Conservation (phyloP, 2,113 vertebrate genomes). For the Oncorhynchus tshawytscha region DNA sequence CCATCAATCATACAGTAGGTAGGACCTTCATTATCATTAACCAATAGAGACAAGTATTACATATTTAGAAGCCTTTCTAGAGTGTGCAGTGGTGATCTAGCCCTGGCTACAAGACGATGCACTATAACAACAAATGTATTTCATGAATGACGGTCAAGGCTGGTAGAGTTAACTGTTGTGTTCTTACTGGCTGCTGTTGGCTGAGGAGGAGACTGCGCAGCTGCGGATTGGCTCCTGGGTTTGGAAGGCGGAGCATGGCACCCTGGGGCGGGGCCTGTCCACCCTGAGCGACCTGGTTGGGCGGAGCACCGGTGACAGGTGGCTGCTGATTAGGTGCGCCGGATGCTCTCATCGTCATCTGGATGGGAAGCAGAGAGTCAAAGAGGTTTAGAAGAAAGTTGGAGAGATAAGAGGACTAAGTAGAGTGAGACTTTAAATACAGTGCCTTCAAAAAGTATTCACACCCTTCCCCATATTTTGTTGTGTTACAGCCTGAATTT, state of each 20-base stretch:
- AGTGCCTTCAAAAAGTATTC: too few species aligned
- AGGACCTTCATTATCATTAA: not conserved
- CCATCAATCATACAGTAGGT: too few species aligned
- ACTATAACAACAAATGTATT: not conserved
- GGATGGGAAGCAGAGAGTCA: conserved; percentile 5
- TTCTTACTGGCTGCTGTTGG: conserved; percentile 85
- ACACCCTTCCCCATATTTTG: too few species aligned
- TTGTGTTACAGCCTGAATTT: too few species aligned
- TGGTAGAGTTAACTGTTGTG: not conserved
- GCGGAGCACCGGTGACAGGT: conserved; percentile 72
- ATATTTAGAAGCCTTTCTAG: too few species aligned
- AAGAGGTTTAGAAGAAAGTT: not conserved
- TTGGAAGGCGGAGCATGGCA: conserved; percentile 82
- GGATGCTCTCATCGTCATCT: conserved; percentile 81
- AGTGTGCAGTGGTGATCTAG: too few species aligned
- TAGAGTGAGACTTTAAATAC: not conserved
- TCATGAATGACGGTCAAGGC: not conserved
- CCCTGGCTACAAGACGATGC: too few species aligned
- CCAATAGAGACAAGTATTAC: too few species aligned
- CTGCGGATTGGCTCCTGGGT: conserved; percentile 90
- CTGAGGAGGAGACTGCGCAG: conserved; percentile 90
- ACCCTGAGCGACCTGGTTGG: conserved; percentile 74
- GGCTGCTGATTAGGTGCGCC: conserved; percentile 74
- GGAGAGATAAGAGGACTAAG: not conserved
- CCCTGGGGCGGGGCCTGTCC: conserved; percentile 78